Evolutionary conservation across 2,113 vertebrate genomes (phyloP).

Genomic region (Semicossyphus pulcher): DNA sequence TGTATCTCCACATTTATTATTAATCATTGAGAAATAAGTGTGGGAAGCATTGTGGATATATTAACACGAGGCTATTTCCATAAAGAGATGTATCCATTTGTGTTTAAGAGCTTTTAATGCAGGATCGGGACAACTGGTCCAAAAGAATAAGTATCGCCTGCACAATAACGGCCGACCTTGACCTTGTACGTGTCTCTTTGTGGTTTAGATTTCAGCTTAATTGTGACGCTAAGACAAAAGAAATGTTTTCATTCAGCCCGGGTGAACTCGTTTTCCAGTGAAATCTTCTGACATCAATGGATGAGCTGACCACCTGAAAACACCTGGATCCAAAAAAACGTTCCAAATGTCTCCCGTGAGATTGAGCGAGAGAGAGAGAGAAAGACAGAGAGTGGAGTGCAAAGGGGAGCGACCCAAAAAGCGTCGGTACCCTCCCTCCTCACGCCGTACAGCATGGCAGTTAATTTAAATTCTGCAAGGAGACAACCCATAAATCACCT

Average conservation of each 20-base stretch:
- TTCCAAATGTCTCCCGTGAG: slow-evolving; percentile 66
- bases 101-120: background rate
- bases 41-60: slow-evolving; percentile 11
- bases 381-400: slow-evolving; percentile 51
- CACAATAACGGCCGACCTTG: slow-evolving; percentile 50
- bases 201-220: slow-evolving; percentile 23
- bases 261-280: slow-evolving; percentile 47
- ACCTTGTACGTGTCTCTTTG: slow-evolving; percentile 48
- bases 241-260: slow-evolving; percentile 31
- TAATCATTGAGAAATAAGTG: slow-evolving; percentile 38
- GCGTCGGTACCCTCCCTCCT: slow-evolving; percentile 51
- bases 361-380: slow-evolving; percentile 14
- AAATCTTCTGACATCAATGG: slow-evolving; percentile 48
- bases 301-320: slow-evolving; percentile 67
- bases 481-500: slow-evolving; percentile 87
- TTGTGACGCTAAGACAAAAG: background rate
- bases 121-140: background rate
- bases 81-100: slow-evolving; percentile 5
- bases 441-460: slow-evolving; percentile 73
- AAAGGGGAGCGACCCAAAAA: slow-evolving; percentile 74
- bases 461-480: slow-evolving; percentile 86
- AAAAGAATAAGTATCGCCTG: slow-evolving; percentile 10
- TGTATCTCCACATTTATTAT: slow-evolving; percentile 56
- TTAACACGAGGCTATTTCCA: slow-evolving; percentile 22
- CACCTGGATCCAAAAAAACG: slow-evolving; percentile 62